Percentiles rank a stretch among this genome's conserved stretches.
phyloP scores from a whole-genome alignment of 2,797 vertebrate species.

The Dipus sagitta region DNA sequence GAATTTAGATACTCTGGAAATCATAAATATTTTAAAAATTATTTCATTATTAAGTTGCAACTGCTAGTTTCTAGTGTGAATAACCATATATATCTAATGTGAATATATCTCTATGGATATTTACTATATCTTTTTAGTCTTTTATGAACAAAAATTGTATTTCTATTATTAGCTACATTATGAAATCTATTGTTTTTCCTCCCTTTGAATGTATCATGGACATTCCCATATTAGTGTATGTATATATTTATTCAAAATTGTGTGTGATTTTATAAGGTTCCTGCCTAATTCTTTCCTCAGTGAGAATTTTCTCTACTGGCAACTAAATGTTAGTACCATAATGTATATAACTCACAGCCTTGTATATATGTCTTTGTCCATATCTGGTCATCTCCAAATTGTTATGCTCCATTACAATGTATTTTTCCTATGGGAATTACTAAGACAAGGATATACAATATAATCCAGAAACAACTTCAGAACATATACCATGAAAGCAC shows the following conservation, averaged over 20 bases:
- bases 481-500: neutral
- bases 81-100: neutral
- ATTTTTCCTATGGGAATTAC: neutral
- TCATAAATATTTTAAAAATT: neutral
- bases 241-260: too few species aligned
- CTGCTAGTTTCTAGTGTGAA: neutral
- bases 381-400: constrained; percentile 27
- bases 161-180: neutral
- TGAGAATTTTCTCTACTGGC: neutral
- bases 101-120: neutral
- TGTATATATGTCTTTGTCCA: neutral
- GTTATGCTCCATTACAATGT: neutral
- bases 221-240: neutral
- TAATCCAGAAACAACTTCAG: neutral
- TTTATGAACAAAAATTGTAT: neutral
- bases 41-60: neutral
- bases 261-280: neutral
- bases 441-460: neutral
- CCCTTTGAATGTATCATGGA: neutral
- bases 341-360: neutral
- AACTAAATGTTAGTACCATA: neutral
- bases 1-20: constrained; percentile 33
- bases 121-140: neutral
- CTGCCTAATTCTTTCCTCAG: neutral
- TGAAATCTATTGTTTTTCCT: neutral